phyloP scores from a whole-genome alignment of 1,140 invertebrate species.

The Polypedilum pembai region DNA sequence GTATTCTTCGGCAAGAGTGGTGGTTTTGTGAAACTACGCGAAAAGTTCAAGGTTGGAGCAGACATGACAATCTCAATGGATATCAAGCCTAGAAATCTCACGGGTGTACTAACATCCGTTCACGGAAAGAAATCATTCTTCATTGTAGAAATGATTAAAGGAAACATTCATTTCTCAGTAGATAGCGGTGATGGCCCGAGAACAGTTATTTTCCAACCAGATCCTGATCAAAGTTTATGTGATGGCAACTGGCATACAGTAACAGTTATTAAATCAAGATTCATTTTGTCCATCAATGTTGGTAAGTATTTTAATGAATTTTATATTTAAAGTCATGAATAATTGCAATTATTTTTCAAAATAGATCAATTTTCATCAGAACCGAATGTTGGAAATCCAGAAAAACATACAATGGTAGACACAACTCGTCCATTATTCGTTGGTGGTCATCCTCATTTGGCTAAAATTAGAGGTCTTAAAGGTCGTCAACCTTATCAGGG shows the following conservation, averaged over 20 bases:
- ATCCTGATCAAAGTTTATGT: slow-evolving; percentile 67
- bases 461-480: slow-evolving; percentile 48
- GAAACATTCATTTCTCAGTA: slow-evolving; percentile 69
- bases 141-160: slow-evolving; percentile 80
- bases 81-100: slow-evolving; percentile 75
- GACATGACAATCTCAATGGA: slow-evolving; percentile 76
- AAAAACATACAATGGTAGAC: slow-evolving; percentile 56
- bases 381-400: slow-evolving; percentile 52
- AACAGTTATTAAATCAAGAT: slow-evolving; percentile 40
- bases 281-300: slow-evolving; percentile 39
- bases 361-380: slow-evolving; percentile 32
- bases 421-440: slow-evolving; percentile 81
- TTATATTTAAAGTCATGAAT: slow-evolving; percentile 25
- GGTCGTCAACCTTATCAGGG: slow-evolving; percentile 68
- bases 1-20: slow-evolving; percentile 70
- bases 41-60: slow-evolving; percentile 69
- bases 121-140: slow-evolving; percentile 74
- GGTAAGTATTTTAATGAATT: slow-evolving; percentile 32
- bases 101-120: slow-evolving; percentile 74
- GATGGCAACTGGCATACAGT: slow-evolving; percentile 86
- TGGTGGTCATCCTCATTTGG: slow-evolving; percentile 68
- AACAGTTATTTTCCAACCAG: slow-evolving; percentile 61
- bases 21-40: slow-evolving; percentile 47
- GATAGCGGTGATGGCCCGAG: slow-evolving; percentile 79
- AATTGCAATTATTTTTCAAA: slow-evolving; percentile 9